Conservation (phyloP, 1,140 invertebrate species). For the Sarcophaga peregrina region DNA sequence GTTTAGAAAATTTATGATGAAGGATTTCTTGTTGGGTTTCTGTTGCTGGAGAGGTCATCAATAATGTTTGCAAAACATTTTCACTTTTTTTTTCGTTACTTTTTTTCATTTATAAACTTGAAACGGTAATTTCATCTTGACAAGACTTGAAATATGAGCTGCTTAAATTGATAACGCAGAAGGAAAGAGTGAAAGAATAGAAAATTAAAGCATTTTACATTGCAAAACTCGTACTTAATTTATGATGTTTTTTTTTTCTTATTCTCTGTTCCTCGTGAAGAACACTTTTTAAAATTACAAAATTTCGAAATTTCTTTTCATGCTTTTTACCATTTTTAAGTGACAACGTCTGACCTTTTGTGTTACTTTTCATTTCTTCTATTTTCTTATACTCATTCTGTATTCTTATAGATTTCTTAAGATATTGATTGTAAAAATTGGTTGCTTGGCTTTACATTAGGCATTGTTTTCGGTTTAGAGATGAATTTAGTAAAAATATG, state of each 20-base stretch:
- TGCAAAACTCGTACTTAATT: conserved; percentile 2
- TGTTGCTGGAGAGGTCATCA: neutral
- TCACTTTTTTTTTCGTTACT: neutral
- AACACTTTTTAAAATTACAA: too few relatives aligned
- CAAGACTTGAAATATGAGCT: conserved; percentile 8
- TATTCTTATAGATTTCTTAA: too few relatives aligned
- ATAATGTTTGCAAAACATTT: conserved; percentile 10
- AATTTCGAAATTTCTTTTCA: too few relatives aligned
- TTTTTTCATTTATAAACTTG: neutral
- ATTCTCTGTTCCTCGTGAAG: too few relatives aligned
- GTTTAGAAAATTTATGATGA: conserved; percentile 19
- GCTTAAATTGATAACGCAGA: neutral
- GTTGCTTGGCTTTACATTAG: too few relatives aligned
- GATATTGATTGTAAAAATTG: too few relatives aligned
- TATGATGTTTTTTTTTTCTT: neutral
- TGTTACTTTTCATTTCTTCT: neutral
- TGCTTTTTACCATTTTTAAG: neutral
- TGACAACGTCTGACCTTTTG: conserved; percentile 21
- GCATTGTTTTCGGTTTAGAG: too few relatives aligned
- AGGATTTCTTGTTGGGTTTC: neutral
- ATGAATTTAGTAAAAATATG: too few relatives aligned
- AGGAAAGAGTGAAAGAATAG: neutral
- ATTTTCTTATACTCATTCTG: too few relatives aligned
- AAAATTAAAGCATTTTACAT: neutral
- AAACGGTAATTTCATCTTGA: neutral